Base-by-base conservation (phyloP, 2,888 invertebrate genomes). In the Ectemnius lituratus region DNA sequence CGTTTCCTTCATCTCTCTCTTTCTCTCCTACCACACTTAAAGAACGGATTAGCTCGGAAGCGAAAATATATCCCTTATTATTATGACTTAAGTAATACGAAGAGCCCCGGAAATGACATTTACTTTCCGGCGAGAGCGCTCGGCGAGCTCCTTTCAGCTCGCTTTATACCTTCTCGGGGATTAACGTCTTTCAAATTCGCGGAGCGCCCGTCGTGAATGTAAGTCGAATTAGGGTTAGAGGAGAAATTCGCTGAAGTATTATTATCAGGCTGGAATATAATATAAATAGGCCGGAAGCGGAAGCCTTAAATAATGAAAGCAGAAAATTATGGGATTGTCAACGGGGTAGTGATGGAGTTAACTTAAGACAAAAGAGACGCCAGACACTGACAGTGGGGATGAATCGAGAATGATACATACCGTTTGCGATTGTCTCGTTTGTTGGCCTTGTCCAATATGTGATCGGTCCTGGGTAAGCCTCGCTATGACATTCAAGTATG, bases 391-490 rank as follows among this genome's bases (percentile, higher is more conserved):
- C 6, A 16, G 45, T 23, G 23, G 2, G 18, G 52, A 20, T 23
- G 62, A 13, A 20, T 11, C 14, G n/a, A 2, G 11, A 4, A 11
- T 8, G 58, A 13, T 63, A 52, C 79, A 64, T 67, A 88, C 88
- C 88, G 52, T 84, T 88, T 23, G 87, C 76, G 60, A 88, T 84
- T 5, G 85, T 86, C 71, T 87, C 87, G 66, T 88, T 88, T 13
- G 80, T 81, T 23, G 89, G 88, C 78, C 89, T 91, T 8, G 92
- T 91, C 93, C 93, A 93, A 79, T 93, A 93, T 81, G 92, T 92
- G 80, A 93, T 92, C 58, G 92, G 92, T 80, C 90, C 90, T 1
- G 93, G 93, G 85, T 88, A 92, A 58, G 92, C 93, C 82, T 93
- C 92, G 57, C 91, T 92, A 77, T 89, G 90, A 81, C 93, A 93